These are phyloP conservation scores for Conistra vaccinii DNA, from an alignment of 2,888 invertebrate species.

Conservation along the genomic window DNA sequence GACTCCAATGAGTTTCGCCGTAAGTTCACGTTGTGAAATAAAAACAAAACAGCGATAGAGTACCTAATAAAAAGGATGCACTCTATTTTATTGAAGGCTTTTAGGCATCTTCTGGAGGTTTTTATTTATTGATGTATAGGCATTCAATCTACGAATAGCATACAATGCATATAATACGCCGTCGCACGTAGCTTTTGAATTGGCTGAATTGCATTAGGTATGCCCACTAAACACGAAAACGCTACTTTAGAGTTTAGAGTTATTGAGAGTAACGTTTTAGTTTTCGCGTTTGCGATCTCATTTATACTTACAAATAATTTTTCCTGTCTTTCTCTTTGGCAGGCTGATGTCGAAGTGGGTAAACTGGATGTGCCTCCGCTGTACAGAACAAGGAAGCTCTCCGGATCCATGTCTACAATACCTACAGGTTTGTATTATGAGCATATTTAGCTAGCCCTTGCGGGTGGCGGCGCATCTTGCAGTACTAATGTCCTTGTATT, in stretches of 20 bases:
- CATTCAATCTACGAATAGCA: too few relatives aligned
- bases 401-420: conserved; percentile 73
- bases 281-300: background rate
- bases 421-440: conserved; percentile 72
- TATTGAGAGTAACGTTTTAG: background rate
- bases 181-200: too few relatives aligned
- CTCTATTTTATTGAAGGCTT: background rate
- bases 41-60: background rate
- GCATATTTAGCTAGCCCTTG: background rate
- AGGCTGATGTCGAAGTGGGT: conserved; percentile 91
- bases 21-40: background rate
- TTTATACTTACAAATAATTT: background rate
- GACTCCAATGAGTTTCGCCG: background rate
- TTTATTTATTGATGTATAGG: background rate
- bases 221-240: background rate
- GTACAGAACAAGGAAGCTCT: conserved; percentile 74
- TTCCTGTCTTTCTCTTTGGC: conserved; percentile 22
- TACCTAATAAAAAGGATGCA: background rate
- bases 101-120: background rate
- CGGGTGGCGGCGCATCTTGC: background rate
- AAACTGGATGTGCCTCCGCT: conserved; percentile 76
- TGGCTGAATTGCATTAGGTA: background rate
- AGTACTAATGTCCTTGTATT: background rate
- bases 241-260: background rate
- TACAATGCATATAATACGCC: background rate